phyloP scores from a whole-genome alignment of 2,888 invertebrate species.

The Ectemnius continuus region DNA sequence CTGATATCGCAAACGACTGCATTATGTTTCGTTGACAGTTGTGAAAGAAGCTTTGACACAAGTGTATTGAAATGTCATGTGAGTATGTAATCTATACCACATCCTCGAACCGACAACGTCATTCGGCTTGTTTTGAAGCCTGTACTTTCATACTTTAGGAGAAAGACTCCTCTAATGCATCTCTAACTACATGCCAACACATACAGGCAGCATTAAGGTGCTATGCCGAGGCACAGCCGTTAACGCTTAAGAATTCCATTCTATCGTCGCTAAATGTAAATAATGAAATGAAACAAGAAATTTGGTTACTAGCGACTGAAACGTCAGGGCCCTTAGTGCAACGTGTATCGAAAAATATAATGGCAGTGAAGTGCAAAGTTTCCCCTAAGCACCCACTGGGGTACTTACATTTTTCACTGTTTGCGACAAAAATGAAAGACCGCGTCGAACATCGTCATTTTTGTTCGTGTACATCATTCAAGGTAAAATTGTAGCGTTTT shows the following conservation, averaged over 20 bases:
- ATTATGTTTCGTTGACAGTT: slow-evolving; percentile 81
- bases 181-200: slow-evolving; percentile 80
- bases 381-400: slow-evolving; percentile 84
- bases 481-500: slow-evolving; percentile 70
- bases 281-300: slow-evolving; percentile 81
- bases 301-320: slow-evolving; percentile 82
- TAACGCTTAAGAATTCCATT: slow-evolving; percentile 82
- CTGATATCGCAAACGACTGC: slow-evolving; percentile 77
- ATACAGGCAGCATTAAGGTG: slow-evolving; percentile 84
- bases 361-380: slow-evolving; percentile 85
- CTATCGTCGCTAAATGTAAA: slow-evolving; percentile 81
- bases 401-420: slow-evolving; percentile 84
- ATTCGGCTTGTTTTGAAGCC: not conserved
- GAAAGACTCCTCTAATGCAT: slow-evolving; percentile 62
- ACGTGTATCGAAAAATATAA: slow-evolving; percentile 84
- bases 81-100: slow-evolving; percentile 49
- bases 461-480: slow-evolving; percentile 81
- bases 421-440: slow-evolving; percentile 78
- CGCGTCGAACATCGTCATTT: slow-evolving; percentile 80
- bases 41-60: slow-evolving; percentile 80
- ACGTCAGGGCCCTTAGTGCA: slow-evolving; percentile 84
- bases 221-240: slow-evolving; percentile 81
- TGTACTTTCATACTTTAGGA: slow-evolving; percentile 64
- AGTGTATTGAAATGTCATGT: slow-evolving; percentile 81
- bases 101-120: not conserved